These are phyloP conservation scores for Megalops cyprinoides DNA, from an alignment of 2,797 vertebrate genomes.

Conservation along the genomic window DNA sequence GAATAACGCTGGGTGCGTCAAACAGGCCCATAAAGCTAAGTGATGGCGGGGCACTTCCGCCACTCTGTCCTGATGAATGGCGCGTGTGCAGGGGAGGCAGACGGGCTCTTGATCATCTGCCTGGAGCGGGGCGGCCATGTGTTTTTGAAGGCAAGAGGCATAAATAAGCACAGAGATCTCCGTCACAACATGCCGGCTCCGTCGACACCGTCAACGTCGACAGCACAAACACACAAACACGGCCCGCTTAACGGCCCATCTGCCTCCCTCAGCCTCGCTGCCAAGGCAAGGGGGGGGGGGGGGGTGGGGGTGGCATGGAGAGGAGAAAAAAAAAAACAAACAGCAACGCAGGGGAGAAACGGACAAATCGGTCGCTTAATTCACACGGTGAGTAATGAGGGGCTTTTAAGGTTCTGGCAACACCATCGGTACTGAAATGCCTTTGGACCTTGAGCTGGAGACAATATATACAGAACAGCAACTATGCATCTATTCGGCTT, in stretches of 20 bases:
- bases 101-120: constrained; percentile 61
- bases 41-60: constrained; percentile 55
- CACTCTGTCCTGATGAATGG: constrained; percentile 65
- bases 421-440: constrained; percentile 44
- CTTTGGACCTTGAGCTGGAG: constrained; percentile 55
- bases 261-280: constrained; percentile 18
- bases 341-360: background rate
- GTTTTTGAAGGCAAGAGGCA: constrained; percentile 57
- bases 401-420: constrained; percentile 47
- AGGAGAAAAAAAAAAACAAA: constrained; percentile 28
- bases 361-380: constrained; percentile 31
- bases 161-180: constrained; percentile 51
- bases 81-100: constrained; percentile 53
- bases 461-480: constrained; percentile 35
- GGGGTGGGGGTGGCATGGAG: constrained; percentile 24
- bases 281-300: constrained; percentile 6
- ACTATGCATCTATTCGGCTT: constrained; percentile 32
- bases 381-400: constrained; percentile 53
- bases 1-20: constrained; percentile 56
- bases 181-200: constrained; percentile 16
- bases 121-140: constrained; percentile 33
- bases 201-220: constrained; percentile 17
- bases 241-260: constrained; percentile 29
- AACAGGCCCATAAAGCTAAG: constrained; percentile 67
- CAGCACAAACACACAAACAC: background rate